Evolutionary conservation across 2,113 vertebrate genomes (phyloP), one percentile per base, ranked within the genome.

Genomic region (Pygoscelis antarcticus): DNA sequence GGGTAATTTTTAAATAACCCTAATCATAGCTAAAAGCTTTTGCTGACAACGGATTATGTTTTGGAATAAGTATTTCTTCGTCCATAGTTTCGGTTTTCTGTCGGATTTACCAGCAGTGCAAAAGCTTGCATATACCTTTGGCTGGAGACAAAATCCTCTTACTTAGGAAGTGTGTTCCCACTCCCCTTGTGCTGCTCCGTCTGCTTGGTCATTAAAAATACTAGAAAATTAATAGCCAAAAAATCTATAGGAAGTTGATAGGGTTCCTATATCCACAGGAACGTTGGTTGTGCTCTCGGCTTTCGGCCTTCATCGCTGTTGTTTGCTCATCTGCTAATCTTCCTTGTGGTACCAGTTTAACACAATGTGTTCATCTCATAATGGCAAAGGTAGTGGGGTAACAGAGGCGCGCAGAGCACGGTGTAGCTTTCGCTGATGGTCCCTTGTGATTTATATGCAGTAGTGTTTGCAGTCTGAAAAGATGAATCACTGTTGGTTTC

Each of bases 21-120:
- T 91, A 40, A 60, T 75, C 34, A 52, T 38, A 65, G 74, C 49
- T 79, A 47, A 89, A 92, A 91, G 29, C 66, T 78, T 87, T 90
- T 81, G 16, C 76, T 81, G 34, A 40, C n/a, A 75, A 4, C 34
- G 4, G 26, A 5, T 76, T 76, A 32, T 52, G 6, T 76, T 93
- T 83, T 79, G 32, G 80, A 91, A 27, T 89, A 82, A 83, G 30
- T 65, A 46, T 74, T 90, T 80, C 54, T 70, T 86, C 25, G 55
- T 46, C 57, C 34, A 29, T 65, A 69, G 10, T 64, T 96, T 69
- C 0, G 1, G 5, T 29, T 72, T 84, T 64, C 57, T 82, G 38
- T 65, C 74, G 55, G 47, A 76, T 72, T 87, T 72, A 36, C 26
- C 4, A 12, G 34, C 54, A 79, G 16, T 29, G 36, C 57, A 68